Conservation (phyloP, 2,888 invertebrate genomes). For the Phyllotreta striolata region DNA sequence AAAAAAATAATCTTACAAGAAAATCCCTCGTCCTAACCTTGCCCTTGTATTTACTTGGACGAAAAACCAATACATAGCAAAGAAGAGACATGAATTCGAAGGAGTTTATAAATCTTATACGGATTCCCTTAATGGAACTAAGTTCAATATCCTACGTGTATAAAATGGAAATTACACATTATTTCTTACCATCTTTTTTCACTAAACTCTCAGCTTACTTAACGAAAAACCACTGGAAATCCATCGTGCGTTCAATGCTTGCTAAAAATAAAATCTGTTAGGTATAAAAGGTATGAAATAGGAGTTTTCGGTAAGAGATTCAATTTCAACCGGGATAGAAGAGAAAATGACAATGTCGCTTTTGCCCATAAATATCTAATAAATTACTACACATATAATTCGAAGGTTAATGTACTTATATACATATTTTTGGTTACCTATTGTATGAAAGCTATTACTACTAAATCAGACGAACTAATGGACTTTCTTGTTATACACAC, state of each 20-base stretch:
- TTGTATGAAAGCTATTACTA: too few species aligned
- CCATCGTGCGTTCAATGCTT: slow-evolving; percentile 4
- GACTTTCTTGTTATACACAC: too few species aligned
- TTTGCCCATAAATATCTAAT: background rate
- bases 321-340: slow-evolving; percentile 2
- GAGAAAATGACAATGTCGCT: slow-evolving; percentile 3
- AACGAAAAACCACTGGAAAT: slow-evolving; percentile 8
- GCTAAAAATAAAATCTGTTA: slow-evolving; percentile 12
- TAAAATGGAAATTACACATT: slow-evolving; percentile 25
- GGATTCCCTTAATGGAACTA: slow-evolving; percentile 19
- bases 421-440: too few species aligned
- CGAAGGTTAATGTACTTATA: background rate
- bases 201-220: slow-evolving; percentile 16
- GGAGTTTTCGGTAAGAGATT: slow-evolving; percentile 3
- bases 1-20: too few species aligned
- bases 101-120: slow-evolving; percentile 20
- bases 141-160: slow-evolving; percentile 30
- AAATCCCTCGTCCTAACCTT: background rate
- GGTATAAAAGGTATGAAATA: slow-evolving; percentile 2
- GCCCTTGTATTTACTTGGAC: slow-evolving; percentile 16
- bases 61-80: slow-evolving; percentile 9
- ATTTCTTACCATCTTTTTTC: slow-evolving; percentile 16
- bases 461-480: too few species aligned
- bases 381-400: background rate
- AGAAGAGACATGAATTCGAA: slow-evolving; percentile 19